Percentiles rank a stretch among this genome's conserved stretches.
Evolutionary conservation across 2,797 vertebrate genomes (phyloP).

Genomic region (Neopelma chrysocephalum): DNA sequence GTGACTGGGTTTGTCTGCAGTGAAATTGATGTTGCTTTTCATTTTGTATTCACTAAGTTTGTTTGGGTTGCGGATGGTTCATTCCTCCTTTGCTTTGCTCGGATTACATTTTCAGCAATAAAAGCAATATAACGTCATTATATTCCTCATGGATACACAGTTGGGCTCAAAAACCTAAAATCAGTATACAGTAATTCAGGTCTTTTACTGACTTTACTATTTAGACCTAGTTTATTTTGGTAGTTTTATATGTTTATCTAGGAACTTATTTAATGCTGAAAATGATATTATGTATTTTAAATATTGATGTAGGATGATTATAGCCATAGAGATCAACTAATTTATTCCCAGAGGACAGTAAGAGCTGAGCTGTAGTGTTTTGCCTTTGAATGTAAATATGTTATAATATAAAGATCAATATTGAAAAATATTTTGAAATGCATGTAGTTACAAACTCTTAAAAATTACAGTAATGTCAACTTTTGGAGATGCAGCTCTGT

Average conservation of each 20-base stretch:
- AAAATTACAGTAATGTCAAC: constrained; percentile 59
- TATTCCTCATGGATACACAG: constrained; percentile 76
- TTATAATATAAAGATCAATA: constrained; percentile 61
- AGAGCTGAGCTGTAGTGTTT: constrained; percentile 71
- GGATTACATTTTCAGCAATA: constrained; percentile 86
- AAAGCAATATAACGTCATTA: constrained; percentile 85
- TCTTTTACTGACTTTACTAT: constrained; percentile 69
- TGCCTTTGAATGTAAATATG: constrained; percentile 76
- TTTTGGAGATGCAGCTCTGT: constrained; percentile 32
- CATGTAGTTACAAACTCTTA: constrained; percentile 38
- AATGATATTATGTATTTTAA: constrained; percentile 69
- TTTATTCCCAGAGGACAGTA: constrained; percentile 81
- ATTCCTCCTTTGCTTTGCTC: constrained; percentile 81
- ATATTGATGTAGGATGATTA: constrained; percentile 71
- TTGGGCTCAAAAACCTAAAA: constrained; percentile 75
- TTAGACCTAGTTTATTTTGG: constrained; percentile 74
- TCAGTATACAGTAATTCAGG: constrained; percentile 72
- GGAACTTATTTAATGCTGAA: constrained; percentile 47
- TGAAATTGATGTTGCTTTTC: constrained; percentile 99
- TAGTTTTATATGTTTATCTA: constrained; percentile 59
- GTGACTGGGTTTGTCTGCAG: constrained; percentile 99
- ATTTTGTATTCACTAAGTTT: constrained; percentile 93
- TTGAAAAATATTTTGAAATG: constrained; percentile 70
- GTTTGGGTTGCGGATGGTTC: constrained; percentile 89
- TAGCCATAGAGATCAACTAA: constrained; percentile 69